phyloP scores from a whole-genome alignment of 2,113 vertebrate genomes.

The Lophochroa leadbeateri region DNA sequence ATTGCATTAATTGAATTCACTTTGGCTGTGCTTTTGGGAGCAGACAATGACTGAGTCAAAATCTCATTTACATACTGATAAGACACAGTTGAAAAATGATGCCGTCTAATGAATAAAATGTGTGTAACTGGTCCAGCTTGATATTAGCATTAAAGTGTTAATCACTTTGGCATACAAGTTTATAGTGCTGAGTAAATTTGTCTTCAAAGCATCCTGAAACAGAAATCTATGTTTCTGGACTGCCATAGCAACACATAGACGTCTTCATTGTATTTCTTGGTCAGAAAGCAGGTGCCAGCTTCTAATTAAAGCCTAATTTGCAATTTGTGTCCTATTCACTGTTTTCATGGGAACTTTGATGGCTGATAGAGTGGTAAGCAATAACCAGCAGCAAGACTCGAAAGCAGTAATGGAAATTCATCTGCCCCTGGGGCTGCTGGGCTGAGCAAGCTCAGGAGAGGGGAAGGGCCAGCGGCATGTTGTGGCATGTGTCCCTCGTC shows the following conservation, averaged over 20 bases:
- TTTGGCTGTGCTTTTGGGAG: slow-evolving; percentile 57
- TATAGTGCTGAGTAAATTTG: slow-evolving; percentile 55
- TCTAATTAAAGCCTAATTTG: slow-evolving; percentile 72
- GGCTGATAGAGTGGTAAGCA: slow-evolving; percentile 1
- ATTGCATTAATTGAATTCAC: slow-evolving; percentile 67
- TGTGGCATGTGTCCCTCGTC: fast-evolving
- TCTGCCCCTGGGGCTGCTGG: slow-evolving; percentile 16
- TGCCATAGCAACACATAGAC: slow-evolving; percentile 51
- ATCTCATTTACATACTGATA: slow-evolving; percentile 68
- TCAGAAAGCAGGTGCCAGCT: slow-evolving; percentile 59
- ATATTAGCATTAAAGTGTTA: slow-evolving; percentile 68
- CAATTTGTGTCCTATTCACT: slow-evolving; percentile 52
- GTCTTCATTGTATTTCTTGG: slow-evolving; percentile 56
- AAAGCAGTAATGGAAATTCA: slow-evolving; percentile 7
- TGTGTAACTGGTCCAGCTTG: slow-evolving; percentile 54
- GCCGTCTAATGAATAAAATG: slow-evolving; percentile 65
- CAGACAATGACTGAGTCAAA: slow-evolving; percentile 36
- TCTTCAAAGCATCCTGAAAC: slow-evolving; percentile 48
- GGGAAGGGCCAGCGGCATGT: background rate
- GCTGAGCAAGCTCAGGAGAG: background rate
- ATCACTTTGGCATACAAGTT: slow-evolving; percentile 57
- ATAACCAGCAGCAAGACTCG: background rate
- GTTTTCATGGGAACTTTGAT: slow-evolving; percentile 51
- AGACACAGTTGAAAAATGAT: slow-evolving; percentile 60
- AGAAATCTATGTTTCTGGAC: slow-evolving; percentile 38